A percentile compares a stretch with the other conserved stretches of the same genome.
These are phyloP conservation scores for Clarias pachynema DNA, from an alignment of 2,797 vertebrate species.

Conservation along the genomic window DNA sequence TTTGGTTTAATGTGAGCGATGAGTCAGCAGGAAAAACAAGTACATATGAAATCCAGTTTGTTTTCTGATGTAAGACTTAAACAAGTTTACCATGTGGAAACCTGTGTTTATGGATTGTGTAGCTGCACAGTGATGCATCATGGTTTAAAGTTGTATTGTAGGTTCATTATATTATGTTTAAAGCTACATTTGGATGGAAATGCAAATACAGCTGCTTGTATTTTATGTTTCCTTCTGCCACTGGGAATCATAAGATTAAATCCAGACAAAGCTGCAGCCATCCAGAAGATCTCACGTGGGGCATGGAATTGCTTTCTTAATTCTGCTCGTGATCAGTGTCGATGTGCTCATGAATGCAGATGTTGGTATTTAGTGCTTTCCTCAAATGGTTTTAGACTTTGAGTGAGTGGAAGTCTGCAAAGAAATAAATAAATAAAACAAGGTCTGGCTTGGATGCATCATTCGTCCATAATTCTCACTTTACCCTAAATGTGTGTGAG, in stretches of 20 bases:
- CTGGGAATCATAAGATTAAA: not conserved
- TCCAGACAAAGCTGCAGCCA: not conserved
- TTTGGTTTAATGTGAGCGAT: conserved; percentile 23
- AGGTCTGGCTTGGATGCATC: not conserved
- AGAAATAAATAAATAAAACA: not conserved
- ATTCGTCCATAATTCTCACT: not conserved
- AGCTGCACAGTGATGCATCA: conserved; percentile 3
- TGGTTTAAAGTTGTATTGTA: too few species aligned
- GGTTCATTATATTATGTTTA: not conserved
- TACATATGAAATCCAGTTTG: conserved; percentile 8
- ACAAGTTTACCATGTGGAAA: conserved; percentile 8
- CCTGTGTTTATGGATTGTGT: conserved; percentile 21
- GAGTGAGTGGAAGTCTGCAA: not conserved
- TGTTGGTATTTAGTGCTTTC: not conserved
- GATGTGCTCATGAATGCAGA: not conserved
- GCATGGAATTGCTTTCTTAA: not conserved
- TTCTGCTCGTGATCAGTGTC: not conserved
- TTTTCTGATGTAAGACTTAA: conserved; percentile 21
- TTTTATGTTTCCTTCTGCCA: not conserved
- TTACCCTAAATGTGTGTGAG: not conserved
- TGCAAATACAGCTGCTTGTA: not conserved
- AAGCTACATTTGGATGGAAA: not conserved
- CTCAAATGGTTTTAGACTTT: not conserved
- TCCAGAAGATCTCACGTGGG: not conserved
- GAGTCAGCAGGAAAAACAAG: conserved; percentile 12